Evolutionary conservation across 1,140 invertebrate genomes (phyloP), one percentile per base, ranked within the genome.

Genomic region (Ephestia elutella): DNA sequence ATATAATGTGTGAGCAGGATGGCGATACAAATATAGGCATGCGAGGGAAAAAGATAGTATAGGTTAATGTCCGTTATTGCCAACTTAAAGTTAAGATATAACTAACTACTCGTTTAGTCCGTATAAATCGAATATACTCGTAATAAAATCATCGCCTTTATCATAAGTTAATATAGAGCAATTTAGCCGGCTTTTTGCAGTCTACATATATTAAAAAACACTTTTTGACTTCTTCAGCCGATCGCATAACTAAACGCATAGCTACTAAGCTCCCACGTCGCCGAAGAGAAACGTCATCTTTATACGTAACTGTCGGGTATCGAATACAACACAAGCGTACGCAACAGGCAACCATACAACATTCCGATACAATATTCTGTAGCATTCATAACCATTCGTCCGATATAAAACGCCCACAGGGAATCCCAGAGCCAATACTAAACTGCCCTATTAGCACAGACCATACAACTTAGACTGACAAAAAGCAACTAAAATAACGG

Each of bases 271-370:
- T 11, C 32, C 5, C 2, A 44, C 38, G 2, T 15, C 20, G 19
- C 54, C 54, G 35, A 48, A 2, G 65, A 49, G 53, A 59, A 64
- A 65, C 49, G 70, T 62, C 57, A 57, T 38, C 56, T 66, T n/a
- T n/a, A n/a, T 71, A 73, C 62, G 62, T 62, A 60, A 63, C 60
- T 54, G 62, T 70, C 38, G 62, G 65, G 70, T 75, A 78, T 66
- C 65, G 60, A 69, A 65, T 72, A 70, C 66, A 60, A 74, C 62
- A 73, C 71, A 72, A 70, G 65, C 70, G 70, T 67, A 73, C 73
- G 60, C 19, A 54, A 61, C 61, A 66, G 54, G 51, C 65, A 68
- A 32, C 32, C 70, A 66, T 63, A 68, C 72, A 70, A 68, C 64
- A 68, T 55, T 59, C 67, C 59, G 57, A 55, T 58, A 63, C 61